Base-by-base conservation (phyloP, 1,140 invertebrate species). In the Fopius arisanus region DNA sequence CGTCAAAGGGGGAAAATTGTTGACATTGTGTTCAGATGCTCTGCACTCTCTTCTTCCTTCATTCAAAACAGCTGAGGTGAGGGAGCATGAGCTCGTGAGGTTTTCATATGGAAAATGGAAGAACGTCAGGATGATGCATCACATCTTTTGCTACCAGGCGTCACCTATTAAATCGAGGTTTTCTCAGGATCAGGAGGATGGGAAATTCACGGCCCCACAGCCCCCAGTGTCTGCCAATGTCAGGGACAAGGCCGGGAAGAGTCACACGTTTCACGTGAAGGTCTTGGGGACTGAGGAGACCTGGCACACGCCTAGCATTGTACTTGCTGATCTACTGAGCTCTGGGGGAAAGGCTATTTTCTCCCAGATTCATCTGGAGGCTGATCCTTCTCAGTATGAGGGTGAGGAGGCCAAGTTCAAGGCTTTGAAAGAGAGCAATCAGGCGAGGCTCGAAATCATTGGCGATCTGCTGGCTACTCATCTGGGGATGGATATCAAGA, bases 131-230 rank as follows among this genome's bases (percentile, higher is more conserved):
- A 92, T 96, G 89, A 92, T 96, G 87, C 94, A 96, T 85, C 94
- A 96, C 75, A 93, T 96, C 43, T 95, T 96, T 83, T 95, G 93
- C 77, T 96, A 96, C 82, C 93, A 96, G 80, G 93, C 94, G 0
- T 95, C 94, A 0, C 94, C 94, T 0, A 90, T 92, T 1, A 92
- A 92, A 82, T 92, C 94, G 77, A 92, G 93, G 75, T 95, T 96
- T 82, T 93, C 93, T 2, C 91, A 92, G 66, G 92, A 93, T 78
- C 89, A 89, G 59, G 92, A 93, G 73, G 87, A 89, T 72, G 72
- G 77, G 1, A 89, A 84, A 75, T 66, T 72, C 28, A 74, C 84
- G 0, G 82, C 86, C n/a, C 83, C 87, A 80, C 88, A 87, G 84
- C 90, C 80, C 75, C 92, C 89, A 2, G 87, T 86, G 0, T 87